Percentiles rank a stretch among this genome's conserved stretches.
phyloP scores from a whole-genome alignment of 23 tunicate species.

The Ciona savignyi region DNA sequence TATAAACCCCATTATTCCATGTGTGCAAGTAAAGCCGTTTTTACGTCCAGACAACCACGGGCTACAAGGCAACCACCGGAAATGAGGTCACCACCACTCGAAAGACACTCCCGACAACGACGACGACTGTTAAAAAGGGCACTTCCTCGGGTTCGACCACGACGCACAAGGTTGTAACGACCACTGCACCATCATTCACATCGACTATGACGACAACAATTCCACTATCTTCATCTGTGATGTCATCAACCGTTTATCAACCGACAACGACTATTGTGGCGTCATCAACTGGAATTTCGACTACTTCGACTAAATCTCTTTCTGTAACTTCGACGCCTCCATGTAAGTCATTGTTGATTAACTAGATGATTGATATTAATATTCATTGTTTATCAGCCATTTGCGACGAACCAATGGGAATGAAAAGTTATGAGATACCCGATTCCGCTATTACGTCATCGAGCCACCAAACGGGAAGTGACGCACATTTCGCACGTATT shows the following conservation, averaged over 20 bases:
- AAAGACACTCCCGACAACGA: slow-evolving; percentile 5
- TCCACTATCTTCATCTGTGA: background rate
- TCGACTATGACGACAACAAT: too few species aligned
- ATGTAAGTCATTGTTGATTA: too few species aligned
- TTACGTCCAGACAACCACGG: too few species aligned
- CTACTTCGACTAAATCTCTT: slow-evolving; percentile 3
- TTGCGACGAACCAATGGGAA: slow-evolving; percentile 80
- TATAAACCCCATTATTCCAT: too few species aligned
- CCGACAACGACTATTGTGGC: slow-evolving; percentile 12
- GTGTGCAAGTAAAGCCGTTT: too few species aligned
- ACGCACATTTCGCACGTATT: slow-evolving; percentile 36
- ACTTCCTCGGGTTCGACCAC: slow-evolving; percentile 7
- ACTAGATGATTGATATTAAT: background rate
- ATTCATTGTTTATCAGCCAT: slow-evolving; percentile 11
- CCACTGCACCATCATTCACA: too few species aligned
- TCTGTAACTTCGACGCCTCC: background rate
- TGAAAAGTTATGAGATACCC: slow-evolving; percentile 34
- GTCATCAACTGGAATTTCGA: slow-evolving; percentile 4
- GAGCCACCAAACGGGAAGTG: slow-evolving; percentile 39
- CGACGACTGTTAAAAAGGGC: slow-evolving; percentile 4
- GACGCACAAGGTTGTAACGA: background rate
- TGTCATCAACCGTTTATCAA: background rate
- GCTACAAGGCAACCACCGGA: too few species aligned
- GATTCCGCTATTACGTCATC: slow-evolving; percentile 54
- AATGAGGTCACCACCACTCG: slow-evolving; percentile 19